Conservation (phyloP, 2,888 invertebrate species). For the Hemithea aestivaria region DNA sequence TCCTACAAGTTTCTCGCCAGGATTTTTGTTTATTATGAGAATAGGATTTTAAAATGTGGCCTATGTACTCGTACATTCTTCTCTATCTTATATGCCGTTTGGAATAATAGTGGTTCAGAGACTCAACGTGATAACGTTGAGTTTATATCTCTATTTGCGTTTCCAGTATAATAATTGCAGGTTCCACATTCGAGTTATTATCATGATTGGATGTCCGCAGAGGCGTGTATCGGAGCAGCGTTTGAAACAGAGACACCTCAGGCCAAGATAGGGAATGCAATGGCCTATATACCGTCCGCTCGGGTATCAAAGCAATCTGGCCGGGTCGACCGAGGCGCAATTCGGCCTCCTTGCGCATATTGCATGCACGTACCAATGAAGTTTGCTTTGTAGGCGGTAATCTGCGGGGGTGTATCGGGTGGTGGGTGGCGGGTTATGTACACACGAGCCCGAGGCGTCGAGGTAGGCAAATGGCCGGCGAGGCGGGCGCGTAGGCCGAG, state of each 20-base stretch:
- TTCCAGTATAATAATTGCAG: constrained; percentile 6
- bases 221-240: constrained; percentile 38
- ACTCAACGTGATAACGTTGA: no score
- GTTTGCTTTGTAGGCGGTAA: constrained; percentile 79
- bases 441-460: constrained; percentile 77
- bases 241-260: constrained; percentile 49
- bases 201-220: constrained; percentile 46
- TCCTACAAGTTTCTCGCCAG: no score
- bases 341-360: constrained; percentile 78
- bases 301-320: constrained; percentile 73
- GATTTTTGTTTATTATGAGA: no score
- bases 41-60: no score
- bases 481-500: constrained; percentile 73
- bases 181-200: constrained; percentile 54
- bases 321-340: constrained; percentile 59
- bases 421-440: constrained; percentile 75
- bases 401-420: constrained; percentile 74
- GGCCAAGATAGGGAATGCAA: constrained; percentile 56
- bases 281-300: constrained; percentile 53
- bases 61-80: no score
- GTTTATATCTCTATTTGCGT: no score
- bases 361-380: constrained; percentile 79
- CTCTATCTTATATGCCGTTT: no score
- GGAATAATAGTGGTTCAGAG: no score
- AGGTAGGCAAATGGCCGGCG: constrained; percentile 79